Evolutionary conservation across 2,113 vertebrate species (phyloP).

Genomic region (Tautogolabrus adspersus): DNA sequence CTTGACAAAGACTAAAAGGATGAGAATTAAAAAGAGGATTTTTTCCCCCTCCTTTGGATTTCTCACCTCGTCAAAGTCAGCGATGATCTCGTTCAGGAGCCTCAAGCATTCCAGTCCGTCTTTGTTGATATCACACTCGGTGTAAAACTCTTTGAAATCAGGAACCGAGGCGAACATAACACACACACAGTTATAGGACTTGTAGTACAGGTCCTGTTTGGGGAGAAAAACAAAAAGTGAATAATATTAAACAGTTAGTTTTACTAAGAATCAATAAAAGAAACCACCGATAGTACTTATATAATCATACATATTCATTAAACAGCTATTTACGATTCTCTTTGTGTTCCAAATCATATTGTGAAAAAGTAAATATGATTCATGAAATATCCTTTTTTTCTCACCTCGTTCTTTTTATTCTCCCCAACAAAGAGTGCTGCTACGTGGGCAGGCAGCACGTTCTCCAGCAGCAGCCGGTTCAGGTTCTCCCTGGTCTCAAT

Average conservation of each 20-base stretch:
- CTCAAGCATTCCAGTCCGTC: constrained; percentile 98
- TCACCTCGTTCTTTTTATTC: constrained; percentile 94
- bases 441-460: constrained; percentile 95
- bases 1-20: not conserved
- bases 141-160: constrained; percentile 99
- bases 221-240: not conserved
- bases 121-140: constrained; percentile 98
- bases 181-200: constrained; percentile 97
- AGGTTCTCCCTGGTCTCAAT: constrained; percentile 98
- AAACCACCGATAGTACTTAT: no score
- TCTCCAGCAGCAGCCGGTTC: constrained; percentile 96
- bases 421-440: constrained; percentile 95
- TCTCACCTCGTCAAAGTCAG: constrained; percentile 97
- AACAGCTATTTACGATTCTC: no score
- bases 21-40: not conserved
- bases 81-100: constrained; percentile 97
- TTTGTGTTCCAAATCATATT: no score
- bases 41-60: not conserved
- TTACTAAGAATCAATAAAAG: not conserved
- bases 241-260: not conserved
- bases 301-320: no score
- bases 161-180: constrained; percentile 99
- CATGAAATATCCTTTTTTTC: not conserved
- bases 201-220: constrained; percentile 95
- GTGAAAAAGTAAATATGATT: not conserved